A percentile compares a stretch with the other conserved stretches of the same genome.
These are phyloP conservation scores for Cheiracanthium punctorium DNA, from an alignment of 2,888 invertebrate species.

Conservation along the genomic window DNA sequence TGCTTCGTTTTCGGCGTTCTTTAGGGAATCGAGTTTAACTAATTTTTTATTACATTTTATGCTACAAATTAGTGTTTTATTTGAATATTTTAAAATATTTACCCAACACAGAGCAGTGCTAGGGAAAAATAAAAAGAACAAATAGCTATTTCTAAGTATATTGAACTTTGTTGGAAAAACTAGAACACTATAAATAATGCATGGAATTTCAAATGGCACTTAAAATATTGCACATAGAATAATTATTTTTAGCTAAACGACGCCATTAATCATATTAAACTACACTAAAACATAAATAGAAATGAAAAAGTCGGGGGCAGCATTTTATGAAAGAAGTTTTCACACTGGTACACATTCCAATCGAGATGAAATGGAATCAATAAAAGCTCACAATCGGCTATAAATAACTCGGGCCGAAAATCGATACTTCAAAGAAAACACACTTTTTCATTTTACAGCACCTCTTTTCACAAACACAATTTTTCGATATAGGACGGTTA, in stretches of 20 bases:
- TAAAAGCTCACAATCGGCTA: not conserved
- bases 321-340: not conserved
- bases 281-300: not conserved
- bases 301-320: not conserved
- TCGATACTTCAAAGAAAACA: not conserved
- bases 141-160: too few relatives aligned
- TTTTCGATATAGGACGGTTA: not conserved
- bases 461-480: not conserved
- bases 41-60: too few relatives aligned
- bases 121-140: too few relatives aligned
- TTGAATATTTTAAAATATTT: too few relatives aligned
- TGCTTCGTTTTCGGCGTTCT: too few relatives aligned
- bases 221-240: not conserved
- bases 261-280: not conserved
- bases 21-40: too few relatives aligned
- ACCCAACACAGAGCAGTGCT: too few relatives aligned
- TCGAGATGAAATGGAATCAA: not conserved
- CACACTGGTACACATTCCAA: not conserved
- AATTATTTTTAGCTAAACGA: not conserved
- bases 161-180: too few relatives aligned
- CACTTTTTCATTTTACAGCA: not conserved
- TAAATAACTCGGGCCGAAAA: not conserved
- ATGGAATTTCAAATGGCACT: not conserved
- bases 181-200: not conserved
- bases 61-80: too few relatives aligned